These are phyloP conservation scores for Athripsodes cinereus DNA, from an alignment of 2,888 invertebrate species.

Conservation along the genomic window DNA sequence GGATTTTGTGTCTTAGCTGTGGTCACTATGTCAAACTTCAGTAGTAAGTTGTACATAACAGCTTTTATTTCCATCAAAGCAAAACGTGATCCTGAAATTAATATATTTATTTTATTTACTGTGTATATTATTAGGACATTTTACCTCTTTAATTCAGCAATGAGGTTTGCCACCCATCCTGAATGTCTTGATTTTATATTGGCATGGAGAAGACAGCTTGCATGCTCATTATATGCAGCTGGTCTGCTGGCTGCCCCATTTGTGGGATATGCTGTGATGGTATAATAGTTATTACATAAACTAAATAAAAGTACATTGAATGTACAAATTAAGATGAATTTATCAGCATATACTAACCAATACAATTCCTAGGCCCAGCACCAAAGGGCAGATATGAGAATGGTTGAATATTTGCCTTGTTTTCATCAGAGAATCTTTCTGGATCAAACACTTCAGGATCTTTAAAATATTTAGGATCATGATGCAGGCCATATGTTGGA, in stretches of 20 bases:
- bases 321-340: too few relatives aligned
- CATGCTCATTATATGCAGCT: too few relatives aligned
- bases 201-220: too few relatives aligned
- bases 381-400: constrained; percentile 10
- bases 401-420: constrained; percentile 7
- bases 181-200: too few relatives aligned
- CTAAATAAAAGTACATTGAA: too few relatives aligned
- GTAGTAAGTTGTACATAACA: constrained; percentile 17
- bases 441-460: constrained; percentile 18
- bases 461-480: constrained; percentile 18
- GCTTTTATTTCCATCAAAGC: constrained; percentile 19
- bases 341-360: neutral
- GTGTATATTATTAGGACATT: too few relatives aligned
- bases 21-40: constrained; percentile 14
- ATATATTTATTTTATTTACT: too few relatives aligned
- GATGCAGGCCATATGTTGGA: constrained; percentile 15
- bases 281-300: too few relatives aligned
- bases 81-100: constrained; percentile 18
- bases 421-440: constrained; percentile 19
- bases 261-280: too few relatives aligned
- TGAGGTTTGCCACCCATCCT: too few relatives aligned
- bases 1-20: constrained; percentile 18
- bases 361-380: neutral
- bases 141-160: too few relatives aligned
- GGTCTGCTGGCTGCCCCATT: too few relatives aligned